Percentiles rank a stretch among this genome's conserved stretches.
phyloP scores from a whole-genome alignment of 2,797 vertebrate genomes.

The Hemitrygon akajei region DNA sequence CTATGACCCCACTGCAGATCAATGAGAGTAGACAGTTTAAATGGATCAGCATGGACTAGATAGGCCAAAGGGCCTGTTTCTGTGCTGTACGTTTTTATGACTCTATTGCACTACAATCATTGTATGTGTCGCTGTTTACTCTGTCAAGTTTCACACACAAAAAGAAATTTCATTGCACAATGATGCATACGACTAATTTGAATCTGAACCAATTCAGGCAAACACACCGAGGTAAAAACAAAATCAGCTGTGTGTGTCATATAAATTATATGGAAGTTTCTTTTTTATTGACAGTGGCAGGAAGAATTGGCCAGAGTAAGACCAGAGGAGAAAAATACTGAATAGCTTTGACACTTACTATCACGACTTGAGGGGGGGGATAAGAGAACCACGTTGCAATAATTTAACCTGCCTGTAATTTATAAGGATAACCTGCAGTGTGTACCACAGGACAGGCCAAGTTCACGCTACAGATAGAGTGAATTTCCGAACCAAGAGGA shows the following conservation, averaged over 20 bases:
- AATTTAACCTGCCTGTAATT: conserved; percentile 27
- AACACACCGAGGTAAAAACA: background rate
- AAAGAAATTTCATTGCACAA: too few species aligned
- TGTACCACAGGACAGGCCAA: background rate
- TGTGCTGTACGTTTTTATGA: too few species aligned
- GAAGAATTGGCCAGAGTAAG: background rate
- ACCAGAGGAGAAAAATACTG: background rate
- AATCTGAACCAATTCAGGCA: background rate
- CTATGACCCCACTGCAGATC: too few species aligned
- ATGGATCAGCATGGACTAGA: too few species aligned
- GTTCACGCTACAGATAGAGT: conserved; percentile 11
- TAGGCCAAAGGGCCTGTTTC: too few species aligned
- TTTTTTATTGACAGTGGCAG: background rate
- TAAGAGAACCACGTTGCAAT: background rate
- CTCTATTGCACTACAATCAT: too few species aligned
- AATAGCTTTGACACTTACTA: background rate
- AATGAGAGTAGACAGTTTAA: too few species aligned
- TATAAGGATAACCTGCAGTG: background rate
- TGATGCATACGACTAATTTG: too few species aligned
- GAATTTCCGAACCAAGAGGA: conserved; percentile 20
- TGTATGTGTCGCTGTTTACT: too few species aligned
- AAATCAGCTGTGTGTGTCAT: background rate
- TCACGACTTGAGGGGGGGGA: background rate
- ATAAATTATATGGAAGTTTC: background rate
- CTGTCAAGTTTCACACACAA: too few species aligned